Evolutionary conservation across 53 echinoderm and acorn worm species (phyloP).

Genomic region (Crossaster papposus): DNA sequence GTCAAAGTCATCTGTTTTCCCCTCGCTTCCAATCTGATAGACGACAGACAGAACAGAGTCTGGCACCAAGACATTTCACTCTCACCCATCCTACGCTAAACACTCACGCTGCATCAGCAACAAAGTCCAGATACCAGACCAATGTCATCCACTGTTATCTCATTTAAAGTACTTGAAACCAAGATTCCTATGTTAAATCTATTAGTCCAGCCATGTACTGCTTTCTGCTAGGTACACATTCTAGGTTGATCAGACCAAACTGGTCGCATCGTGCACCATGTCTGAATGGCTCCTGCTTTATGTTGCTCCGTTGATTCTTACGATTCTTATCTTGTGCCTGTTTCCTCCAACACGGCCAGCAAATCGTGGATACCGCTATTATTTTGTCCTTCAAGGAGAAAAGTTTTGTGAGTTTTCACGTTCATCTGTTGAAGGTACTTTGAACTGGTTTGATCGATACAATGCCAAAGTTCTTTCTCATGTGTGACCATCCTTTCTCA

Average conservation of each 20-base stretch:
- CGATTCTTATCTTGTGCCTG: slow-evolving; percentile 39
- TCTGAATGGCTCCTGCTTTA: slow-evolving; percentile 40
- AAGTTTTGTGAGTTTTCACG: neutral
- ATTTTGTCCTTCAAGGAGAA: neutral
- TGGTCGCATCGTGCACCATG: slow-evolving; percentile 21
- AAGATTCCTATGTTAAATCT: slow-evolving; percentile 22
- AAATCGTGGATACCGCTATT: neutral
- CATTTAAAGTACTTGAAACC: slow-evolving; percentile 28
- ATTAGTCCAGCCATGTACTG: neutral
- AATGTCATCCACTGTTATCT: neutral
- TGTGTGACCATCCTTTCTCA: neutral
- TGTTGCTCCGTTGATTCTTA: slow-evolving; percentile 39
- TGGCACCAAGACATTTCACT: neutral
- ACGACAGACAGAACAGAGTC: slow-evolving; percentile 40
- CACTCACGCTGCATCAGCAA: neutral
- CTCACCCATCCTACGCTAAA: neutral
- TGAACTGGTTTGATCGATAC: neutral
- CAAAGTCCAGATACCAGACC: slow-evolving; percentile 13
- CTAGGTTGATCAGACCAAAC: slow-evolving; percentile 42
- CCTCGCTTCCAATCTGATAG: neutral
- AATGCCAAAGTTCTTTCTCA: neutral
- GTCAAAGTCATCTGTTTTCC: slow-evolving; percentile 25
- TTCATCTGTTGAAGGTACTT: neutral
- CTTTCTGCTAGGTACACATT: neutral
- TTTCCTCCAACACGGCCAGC: slow-evolving; percentile 16